Conservation (phyloP, 2,113 vertebrate species). For the Takifugu bimaculatus region DNA sequence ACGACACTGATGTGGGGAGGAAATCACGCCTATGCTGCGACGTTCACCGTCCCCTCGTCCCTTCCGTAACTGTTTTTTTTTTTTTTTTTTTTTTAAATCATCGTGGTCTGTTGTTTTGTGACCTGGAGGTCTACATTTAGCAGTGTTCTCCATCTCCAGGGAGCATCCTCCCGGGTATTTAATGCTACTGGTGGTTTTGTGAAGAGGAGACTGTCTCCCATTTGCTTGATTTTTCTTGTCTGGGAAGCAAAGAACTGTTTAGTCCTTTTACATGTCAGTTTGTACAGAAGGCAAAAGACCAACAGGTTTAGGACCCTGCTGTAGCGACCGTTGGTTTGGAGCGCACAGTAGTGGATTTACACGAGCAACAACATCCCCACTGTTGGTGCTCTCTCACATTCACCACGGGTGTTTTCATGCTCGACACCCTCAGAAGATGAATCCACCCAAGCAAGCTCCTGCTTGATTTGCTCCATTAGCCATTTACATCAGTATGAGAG, state of each 20-base stretch:
- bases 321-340: slow-evolving; percentile 24
- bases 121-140: slow-evolving; percentile 61
- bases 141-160: slow-evolving; percentile 56
- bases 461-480: too few species aligned
- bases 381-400: background rate
- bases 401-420: too few species aligned
- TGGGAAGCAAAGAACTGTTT: background rate
- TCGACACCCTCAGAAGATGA: too few species aligned
- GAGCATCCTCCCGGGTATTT: slow-evolving; percentile 25
- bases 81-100: background rate
- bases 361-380: slow-evolving; percentile 25
- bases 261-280: background rate
- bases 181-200: slow-evolving; percentile 28
- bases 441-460: too few species aligned
- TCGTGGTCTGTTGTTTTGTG: background rate
- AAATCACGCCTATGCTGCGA: background rate
- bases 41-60: background rate
- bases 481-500: too few species aligned
- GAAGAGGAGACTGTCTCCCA: slow-evolving; percentile 3
- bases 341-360: slow-evolving; percentile 32
- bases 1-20: slow-evolving; percentile 10
- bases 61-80: background rate
- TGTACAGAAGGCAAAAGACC: too few species aligned
- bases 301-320: slow-evolving; percentile 3
- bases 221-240: too few species aligned